A percentile compares a stretch with the other conserved stretches of the same genome.
Conservation (phyloP, 1,140 invertebrate species). For the Pachyrhynchus sulphureomaculatus region DNA sequence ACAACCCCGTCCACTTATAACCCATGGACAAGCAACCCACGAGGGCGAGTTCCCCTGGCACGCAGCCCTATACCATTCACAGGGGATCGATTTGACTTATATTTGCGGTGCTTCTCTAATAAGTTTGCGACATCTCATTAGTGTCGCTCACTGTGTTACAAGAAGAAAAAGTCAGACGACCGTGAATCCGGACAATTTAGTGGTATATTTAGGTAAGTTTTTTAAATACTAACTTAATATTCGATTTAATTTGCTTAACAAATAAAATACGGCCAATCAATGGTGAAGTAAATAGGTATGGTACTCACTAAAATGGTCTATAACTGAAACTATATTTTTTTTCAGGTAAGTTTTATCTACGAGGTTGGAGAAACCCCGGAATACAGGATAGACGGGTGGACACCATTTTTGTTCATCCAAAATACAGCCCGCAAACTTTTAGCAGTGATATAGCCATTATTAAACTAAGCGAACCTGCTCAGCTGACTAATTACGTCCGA, state of each 20-base stretch:
- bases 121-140: conserved; percentile 70
- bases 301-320: too few species aligned
- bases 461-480: conserved; percentile 53
- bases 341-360: conserved; percentile 47
- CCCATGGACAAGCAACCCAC: conserved; percentile 44
- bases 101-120: conserved; percentile 82
- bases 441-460: conserved; percentile 68
- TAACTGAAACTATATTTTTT: too few species aligned
- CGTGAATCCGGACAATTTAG: conserved; percentile 40
- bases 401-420: conserved; percentile 58
- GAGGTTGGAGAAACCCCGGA: conserved; percentile 43
- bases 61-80: conserved; percentile 44
- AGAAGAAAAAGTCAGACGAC: conserved; percentile 39
- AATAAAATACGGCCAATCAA: not conserved
- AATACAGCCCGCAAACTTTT: conserved; percentile 59
- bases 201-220: conserved; percentile 44
- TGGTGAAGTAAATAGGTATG: too few species aligned
- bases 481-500: conserved; percentile 55
- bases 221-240: not conserved
- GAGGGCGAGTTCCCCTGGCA: conserved; percentile 49
- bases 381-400: conserved; percentile 51
- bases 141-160: conserved; percentile 79
- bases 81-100: conserved; percentile 52
- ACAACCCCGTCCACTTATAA: conserved; percentile 45
- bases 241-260: not conserved